phyloP scores from a whole-genome alignment of 2,888 invertebrate species.

The Tachystola acroxantha region DNA sequence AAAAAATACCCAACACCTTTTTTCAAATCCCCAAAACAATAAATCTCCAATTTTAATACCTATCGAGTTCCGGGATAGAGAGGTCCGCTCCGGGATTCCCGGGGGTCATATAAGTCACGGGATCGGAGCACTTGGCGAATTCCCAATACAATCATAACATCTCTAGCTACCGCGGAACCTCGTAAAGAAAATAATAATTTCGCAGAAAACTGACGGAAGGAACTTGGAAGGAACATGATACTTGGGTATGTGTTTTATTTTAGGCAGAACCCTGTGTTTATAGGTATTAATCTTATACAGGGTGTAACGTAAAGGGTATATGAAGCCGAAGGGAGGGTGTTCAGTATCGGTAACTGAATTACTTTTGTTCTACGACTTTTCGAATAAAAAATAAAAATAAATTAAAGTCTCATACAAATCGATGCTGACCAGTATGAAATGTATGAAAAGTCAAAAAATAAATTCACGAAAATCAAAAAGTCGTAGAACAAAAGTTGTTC shows the following conservation, averaged over 20 bases:
- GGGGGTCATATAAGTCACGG: conserved; percentile 62
- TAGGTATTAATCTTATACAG: too few relatives aligned
- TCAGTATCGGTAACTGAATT: too few relatives aligned
- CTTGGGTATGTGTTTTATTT: neutral
- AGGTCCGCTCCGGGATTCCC: conserved; percentile 34
- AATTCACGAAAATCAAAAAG: too few relatives aligned
- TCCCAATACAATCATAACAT: conserved; percentile 66
- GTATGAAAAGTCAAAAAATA: too few relatives aligned
- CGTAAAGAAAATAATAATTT: neutral
- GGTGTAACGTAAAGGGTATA: too few relatives aligned
- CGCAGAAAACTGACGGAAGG: neutral
- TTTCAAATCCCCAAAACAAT: conserved; percentile 26
- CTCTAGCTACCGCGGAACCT: neutral
- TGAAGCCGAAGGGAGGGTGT: too few relatives aligned
- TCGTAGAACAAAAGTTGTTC: too few relatives aligned
- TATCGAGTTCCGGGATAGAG: conserved; percentile 23
- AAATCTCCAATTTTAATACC: conserved; percentile 43
- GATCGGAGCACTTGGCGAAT: conserved; percentile 48
- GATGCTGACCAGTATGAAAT: too few relatives aligned
- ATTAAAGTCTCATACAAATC: too few relatives aligned
- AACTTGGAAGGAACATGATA: neutral
- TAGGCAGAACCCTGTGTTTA: too few relatives aligned
- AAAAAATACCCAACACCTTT: conserved; percentile 15
- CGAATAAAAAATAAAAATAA: too few relatives aligned
- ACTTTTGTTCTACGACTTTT: too few relatives aligned